Evolutionary conservation across 2,888 invertebrate species (phyloP), one percentile per base, ranked within the genome.

Genomic region (Chrysolina oricalcia): DNA sequence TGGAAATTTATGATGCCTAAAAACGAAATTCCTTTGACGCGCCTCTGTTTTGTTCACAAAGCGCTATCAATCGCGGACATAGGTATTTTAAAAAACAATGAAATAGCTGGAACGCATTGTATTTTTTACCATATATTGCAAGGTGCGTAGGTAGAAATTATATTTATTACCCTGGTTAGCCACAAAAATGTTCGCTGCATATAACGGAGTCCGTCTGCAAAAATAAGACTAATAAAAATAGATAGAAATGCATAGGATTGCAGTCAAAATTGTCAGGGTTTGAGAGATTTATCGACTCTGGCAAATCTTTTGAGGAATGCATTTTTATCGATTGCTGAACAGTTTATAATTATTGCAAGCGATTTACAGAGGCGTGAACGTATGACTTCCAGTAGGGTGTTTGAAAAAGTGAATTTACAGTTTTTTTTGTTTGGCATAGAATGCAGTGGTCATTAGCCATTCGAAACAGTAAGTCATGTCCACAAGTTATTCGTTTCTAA

Each of bases 81-180:
- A 10, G 59, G 35, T 59, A 59, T 59, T 23, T 59, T 23, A 23
- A 59, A 59, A 23, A 59, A 59, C 23, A 27, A 59, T 59, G 59
- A 59, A 53, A 53, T 59, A 59, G 59, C 59, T 59, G 27, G 59
- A n/a, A 59, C 59, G 59, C 74, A 74, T 68, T 74, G 71, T 74
- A 50, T 67, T 68, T 68, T 67, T 50, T 71, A 66, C 59, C 56
- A 67, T 70, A 71, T 71, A 71, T 67, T 27, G 63, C 63, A 19
- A 53, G 6, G 73, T 70, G 75, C 66, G 78, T 78, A 75, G 78
- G 78, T 56, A 75, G 71, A 75, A 74, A 76, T 78, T 59, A 78
- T 73, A 78, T 78, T 78, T 78, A 78, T 78, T 73, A 73, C 66
- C 73, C 65, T 48, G 65, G 68, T 62, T 40, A 69, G 67, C 72